A percentile compares a stretch with the other conserved stretches of the same genome.
Conservation (phyloP, 2,113 vertebrate genomes). For the Zapus hudsonius region DNA sequence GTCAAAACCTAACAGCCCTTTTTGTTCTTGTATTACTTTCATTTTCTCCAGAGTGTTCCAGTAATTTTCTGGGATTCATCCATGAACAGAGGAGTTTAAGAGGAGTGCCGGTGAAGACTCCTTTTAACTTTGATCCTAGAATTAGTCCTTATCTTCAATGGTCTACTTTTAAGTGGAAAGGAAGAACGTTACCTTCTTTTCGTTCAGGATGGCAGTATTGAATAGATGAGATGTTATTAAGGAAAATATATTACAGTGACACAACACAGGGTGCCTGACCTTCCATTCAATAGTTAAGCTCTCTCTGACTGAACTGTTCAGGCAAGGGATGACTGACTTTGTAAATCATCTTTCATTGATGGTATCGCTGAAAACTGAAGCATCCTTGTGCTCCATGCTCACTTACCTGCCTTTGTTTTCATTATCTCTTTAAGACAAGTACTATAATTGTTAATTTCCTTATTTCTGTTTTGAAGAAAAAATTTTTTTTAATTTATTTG, state of each 20-base stretch:
- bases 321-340: neutral
- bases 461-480: neutral
- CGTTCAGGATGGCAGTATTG: neutral
- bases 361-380: neutral
- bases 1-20: neutral
- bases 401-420: neutral
- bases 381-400: neutral
- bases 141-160: neutral
- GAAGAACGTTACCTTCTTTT: neutral
- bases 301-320: neutral
- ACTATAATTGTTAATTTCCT: neutral
- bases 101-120: neutral
- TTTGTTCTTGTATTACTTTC: neutral
- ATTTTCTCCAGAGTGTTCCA: neutral
- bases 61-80: slow-evolving; percentile 12
- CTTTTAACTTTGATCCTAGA: neutral
- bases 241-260: neutral
- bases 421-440: neutral
- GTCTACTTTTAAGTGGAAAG: neutral
- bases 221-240: neutral
- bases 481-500: too few relatives aligned
- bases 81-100: neutral
- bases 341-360: neutral
- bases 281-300: neutral
- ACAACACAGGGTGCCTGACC: neutral